Percentiles rank a stretch among this genome's conserved stretches.
Evolutionary conservation across 2,888 invertebrate genomes (phyloP).

Genomic region (Epistrophe grossulariae): DNA sequence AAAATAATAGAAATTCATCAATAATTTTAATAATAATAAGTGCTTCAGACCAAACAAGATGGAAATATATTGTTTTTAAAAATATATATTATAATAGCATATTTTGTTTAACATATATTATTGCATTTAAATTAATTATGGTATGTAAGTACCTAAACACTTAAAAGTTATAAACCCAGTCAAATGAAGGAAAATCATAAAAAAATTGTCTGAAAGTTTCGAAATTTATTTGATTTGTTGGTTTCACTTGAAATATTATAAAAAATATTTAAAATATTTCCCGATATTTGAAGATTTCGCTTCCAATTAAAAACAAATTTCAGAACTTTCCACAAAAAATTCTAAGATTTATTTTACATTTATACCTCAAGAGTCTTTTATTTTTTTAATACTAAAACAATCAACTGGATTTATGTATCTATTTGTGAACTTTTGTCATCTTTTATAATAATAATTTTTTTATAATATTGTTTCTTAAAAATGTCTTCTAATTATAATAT

Average conservation of each 20-base stretch:
- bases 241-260: not conserved
- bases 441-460: not conserved
- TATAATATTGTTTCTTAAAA: not conserved
- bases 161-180: conserved; percentile 21
- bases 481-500: not conserved
- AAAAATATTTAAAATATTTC: not conserved
- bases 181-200: not conserved
- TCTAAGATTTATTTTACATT: not conserved
- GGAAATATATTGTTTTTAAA: not conserved
- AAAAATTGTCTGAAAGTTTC: conserved; percentile 13
- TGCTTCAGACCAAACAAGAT: not conserved
- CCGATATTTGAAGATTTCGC: not conserved
- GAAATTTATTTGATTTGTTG: not conserved
- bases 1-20: conserved; percentile 1
- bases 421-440: conserved; percentile 9
- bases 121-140: conserved; percentile 22
- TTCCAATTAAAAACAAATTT: not conserved
- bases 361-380: not conserved
- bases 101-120: conserved; percentile 6
- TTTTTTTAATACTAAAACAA: not conserved
- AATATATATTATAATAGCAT: conserved; percentile 3
- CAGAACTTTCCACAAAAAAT: conserved; percentile 9
- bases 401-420: conserved; percentile 16
- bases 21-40: not conserved
- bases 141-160: not conserved